Evolutionary conservation across 2,113 vertebrate species (phyloP).

Genomic region (Oreotragus oreotragus): DNA sequence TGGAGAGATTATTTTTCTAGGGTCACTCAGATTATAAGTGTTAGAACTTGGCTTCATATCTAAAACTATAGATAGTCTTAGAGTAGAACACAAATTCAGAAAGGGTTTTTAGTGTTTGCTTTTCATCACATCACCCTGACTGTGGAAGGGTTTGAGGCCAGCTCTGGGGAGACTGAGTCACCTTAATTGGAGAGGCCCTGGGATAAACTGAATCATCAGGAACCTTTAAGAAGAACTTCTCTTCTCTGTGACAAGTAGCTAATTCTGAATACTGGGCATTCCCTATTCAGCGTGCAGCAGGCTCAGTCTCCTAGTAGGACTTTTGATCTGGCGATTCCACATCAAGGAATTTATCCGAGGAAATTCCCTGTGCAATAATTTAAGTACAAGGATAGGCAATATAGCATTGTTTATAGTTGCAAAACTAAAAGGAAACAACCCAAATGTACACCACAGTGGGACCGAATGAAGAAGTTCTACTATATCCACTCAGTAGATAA

Average conservation of each 20-base stretch:
- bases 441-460: not conserved
- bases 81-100: slow-evolving; percentile 6
- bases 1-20: not conserved
- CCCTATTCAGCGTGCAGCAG: not conserved
- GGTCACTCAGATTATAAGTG: not conserved
- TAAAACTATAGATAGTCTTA: not conserved
- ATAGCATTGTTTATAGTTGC: not conserved
- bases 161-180: not conserved
- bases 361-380: not conserved
- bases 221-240: not conserved
- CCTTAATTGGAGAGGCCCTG: not conserved
- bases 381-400: not conserved
- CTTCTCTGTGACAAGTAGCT: not conserved
- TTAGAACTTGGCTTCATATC: not conserved
- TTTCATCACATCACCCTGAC: not conserved
- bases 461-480: not conserved
- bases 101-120: not conserved
- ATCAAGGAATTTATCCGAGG: not conserved
- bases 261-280: not conserved
- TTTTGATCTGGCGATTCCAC: not conserved
- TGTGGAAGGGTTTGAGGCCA: not conserved
- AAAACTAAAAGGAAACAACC: not conserved
- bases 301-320: not conserved
- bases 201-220: not conserved
- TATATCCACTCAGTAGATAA: not conserved